These are phyloP conservation scores for Galeruca laticollis DNA, from an alignment of 2,888 invertebrate species.

Conservation along the genomic window DNA sequence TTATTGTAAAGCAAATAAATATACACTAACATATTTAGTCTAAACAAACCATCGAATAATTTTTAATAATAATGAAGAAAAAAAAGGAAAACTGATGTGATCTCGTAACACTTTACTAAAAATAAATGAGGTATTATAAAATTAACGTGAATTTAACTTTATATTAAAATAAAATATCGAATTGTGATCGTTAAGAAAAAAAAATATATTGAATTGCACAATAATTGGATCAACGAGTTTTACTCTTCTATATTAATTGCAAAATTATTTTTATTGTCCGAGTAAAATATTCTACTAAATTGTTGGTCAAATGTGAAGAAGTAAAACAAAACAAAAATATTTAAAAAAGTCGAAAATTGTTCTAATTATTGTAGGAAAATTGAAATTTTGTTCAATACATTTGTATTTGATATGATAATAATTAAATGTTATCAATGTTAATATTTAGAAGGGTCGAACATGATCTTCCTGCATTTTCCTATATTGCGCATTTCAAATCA, in stretches of 20 bases:
- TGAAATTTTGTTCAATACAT: neutral
- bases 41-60: neutral
- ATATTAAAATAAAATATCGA: neutral
- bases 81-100: neutral
- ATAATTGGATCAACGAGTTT: neutral
- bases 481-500: constrained; percentile 15
- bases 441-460: too few species aligned
- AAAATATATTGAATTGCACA: neutral
- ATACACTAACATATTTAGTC: neutral
- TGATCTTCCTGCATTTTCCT: constrained; percentile 3
- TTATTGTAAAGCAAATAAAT: too few species aligned
- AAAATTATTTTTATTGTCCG: too few species aligned
- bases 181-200: neutral
- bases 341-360: too few species aligned
- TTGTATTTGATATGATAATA: neutral
- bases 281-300: too few species aligned
- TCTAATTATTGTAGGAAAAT: too few species aligned
- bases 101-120: neutral
- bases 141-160: neutral
- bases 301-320: too few species aligned
- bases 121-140: neutral
- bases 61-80: neutral
- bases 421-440: too few species aligned
- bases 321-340: too few species aligned
- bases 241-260: neutral